Evolutionary conservation across 2,797 vertebrate species (phyloP), one percentile per base, ranked within the genome.

Genomic region (Aldrovandia affinis): DNA sequence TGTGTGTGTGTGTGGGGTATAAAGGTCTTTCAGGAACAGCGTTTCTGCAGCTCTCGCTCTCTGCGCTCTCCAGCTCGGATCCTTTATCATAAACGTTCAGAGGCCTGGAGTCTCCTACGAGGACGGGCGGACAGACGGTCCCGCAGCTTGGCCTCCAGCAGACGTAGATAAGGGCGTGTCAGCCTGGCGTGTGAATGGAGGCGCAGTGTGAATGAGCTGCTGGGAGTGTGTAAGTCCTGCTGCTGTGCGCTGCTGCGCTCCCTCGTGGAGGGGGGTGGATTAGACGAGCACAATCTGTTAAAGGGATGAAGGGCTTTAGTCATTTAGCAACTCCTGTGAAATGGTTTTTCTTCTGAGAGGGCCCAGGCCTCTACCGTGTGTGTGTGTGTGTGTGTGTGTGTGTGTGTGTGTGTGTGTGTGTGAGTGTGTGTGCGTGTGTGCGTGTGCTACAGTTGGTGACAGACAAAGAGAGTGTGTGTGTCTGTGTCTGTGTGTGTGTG

Each of bases 391-490:
- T 1, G 12, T 36, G 9, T 36, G 30, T 33, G 65, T 15, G 65
- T 70, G 28, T 75, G 70, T 75, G 70, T 75, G 70, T 75, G 68
- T 73, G 68, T 42, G 70, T 44, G 36, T 75, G 70, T 75, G 18
- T 75, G 33, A 15, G 65, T 20, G 33, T 20, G 33, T 1, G 65
- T 7, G 65, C 15, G 30, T 18, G 65, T 36, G 30, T 68, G 65
- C 33, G 30, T 36, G 65, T 68, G 9, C 14, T 10, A 18, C 54
- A 14, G 61, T 63, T 25, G n/a, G 61, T 30, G 61, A 1, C 9
- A 0, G 54, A 6, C 1, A 22, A 22, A 2, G 55, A 20, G 20
- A 2, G 52, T 59, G 3, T 59, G 57, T 59, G 57, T 59, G 57
- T n/a, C 18, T 54, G 52, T 14, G 52, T 14, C 7, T 14, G 10